Base-by-base conservation (phyloP, 1,140 invertebrate genomes). In the Drosophila santomea region DNA sequence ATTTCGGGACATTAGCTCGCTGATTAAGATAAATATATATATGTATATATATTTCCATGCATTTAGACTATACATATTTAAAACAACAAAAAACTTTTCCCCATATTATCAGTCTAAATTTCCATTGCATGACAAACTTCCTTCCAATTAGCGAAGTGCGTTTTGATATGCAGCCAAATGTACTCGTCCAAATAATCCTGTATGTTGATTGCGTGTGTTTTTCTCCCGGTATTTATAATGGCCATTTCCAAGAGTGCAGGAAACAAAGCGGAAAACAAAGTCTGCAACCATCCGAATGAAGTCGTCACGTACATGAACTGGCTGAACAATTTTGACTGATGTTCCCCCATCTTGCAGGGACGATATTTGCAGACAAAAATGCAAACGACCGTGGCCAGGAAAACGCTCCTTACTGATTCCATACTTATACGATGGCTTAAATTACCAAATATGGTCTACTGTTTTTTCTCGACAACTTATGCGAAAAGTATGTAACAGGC, bases 91-190 rank as follows among this genome's bases (percentile, higher is more conserved):
- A 8, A 41, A 15, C 41, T 11, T 17, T 8, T 15, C 1, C 5
- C 1, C 3, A n/a, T 41, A 17, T 17, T 66, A 76, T 67, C 66
- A 73, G 57, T 51, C 23, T 57, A 39, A 48, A 39, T 77, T 76
- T 61, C 63, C 48, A 48, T 41, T 43, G 54, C 66, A 60, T 59
- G 69, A 67, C 72, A 79, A 32, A 8, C 32, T 32, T 32, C 7
- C 55, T 72, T 72, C 61, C 77, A 81, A 80, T 79, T 76, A 81
- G 72, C 48, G 66, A 75, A 76, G 63, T 79, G 72, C 77, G 60
- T 52, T 62, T 36, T 17, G 4, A 44, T 60, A 52, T 69, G 71
- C 63, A 74, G 58, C 74, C 39, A 20, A 20, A 20, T 58, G 47
- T 45, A 72, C 72, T 77, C 51, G 60, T 15, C 11, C 12, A 11